Evolutionary conservation across 2,888 invertebrate species (phyloP).

Genomic region (Cremastinae sp.): DNA sequence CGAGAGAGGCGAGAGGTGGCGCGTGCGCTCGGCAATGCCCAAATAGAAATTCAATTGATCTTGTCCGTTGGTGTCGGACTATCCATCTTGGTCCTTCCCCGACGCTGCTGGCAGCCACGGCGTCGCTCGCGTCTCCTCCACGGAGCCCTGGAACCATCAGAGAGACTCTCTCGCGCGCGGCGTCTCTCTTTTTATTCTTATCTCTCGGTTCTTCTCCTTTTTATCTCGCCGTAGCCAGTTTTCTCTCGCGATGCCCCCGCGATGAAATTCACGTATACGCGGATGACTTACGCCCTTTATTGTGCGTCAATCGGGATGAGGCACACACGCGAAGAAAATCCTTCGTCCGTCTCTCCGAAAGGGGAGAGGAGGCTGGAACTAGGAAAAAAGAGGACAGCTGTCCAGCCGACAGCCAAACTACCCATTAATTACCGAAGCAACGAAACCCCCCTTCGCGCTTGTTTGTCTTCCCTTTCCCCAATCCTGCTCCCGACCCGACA

Average conservation of each 20-base stretch:
- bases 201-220: slow-evolving; percentile 14
- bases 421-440: slow-evolving; percentile 77
- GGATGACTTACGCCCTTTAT: slow-evolving; percentile 7
- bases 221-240: slow-evolving; percentile 70
- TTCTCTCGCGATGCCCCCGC: slow-evolving; percentile 71
- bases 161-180: no score
- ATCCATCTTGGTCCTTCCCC: slow-evolving; percentile 81
- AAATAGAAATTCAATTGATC: slow-evolving; percentile 84
- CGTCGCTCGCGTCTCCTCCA: slow-evolving; percentile 55
- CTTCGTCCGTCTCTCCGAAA: slow-evolving; percentile 68
- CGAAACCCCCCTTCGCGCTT: slow-evolving; percentile 71
- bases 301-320: slow-evolving; percentile 26
- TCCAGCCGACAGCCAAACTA: slow-evolving; percentile 79
- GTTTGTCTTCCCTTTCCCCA: slow-evolving; percentile 70
- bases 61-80: slow-evolving; percentile 81
- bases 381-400: slow-evolving; percentile 78
- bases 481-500: slow-evolving; percentile 25
- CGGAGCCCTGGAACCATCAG: slow-evolving; percentile 30
- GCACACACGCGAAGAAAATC: slow-evolving; percentile 49
- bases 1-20: slow-evolving; percentile 41
- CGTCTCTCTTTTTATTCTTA: slow-evolving; percentile 7
- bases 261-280: slow-evolving; percentile 50
- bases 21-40: slow-evolving; percentile 74
- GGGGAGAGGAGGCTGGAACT: slow-evolving; percentile 41
- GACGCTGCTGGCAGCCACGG: slow-evolving; percentile 76